Evolutionary conservation across 1,140 invertebrate species (phyloP), one percentile per base, ranked within the genome.

Genomic region (Dendroctonus valens): DNA sequence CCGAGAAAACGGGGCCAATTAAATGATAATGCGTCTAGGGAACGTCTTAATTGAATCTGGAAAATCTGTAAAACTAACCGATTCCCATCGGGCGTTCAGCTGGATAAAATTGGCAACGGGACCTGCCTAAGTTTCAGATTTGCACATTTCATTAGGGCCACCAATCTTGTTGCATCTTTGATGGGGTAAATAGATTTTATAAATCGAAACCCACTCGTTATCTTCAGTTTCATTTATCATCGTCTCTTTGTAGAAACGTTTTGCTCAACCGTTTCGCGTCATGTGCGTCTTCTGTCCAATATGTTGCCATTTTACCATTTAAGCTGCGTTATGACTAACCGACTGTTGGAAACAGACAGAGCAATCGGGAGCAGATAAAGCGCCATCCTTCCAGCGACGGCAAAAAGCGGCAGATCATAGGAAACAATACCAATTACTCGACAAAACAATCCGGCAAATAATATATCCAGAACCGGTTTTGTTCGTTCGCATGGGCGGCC

Each of bases 371-470:
- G 26, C 26, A 26, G 26, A 26, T 26, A 26, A 26, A 26, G 3
- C 26, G 26, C 26, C 26, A 26, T 39, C 9, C 37, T 11, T 39
- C 37, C 40, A 38, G 38, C 40, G n/a, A 7, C 52, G 37, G 26
- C 52, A 54, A 54, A 54, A 54, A 54, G 37, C 40, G 38, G 41
- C 12, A 26, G 41, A 49, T 38, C 12, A 14, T 37, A 46, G 57
- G 38, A 59, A 59, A 59, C 41, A 59, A 59, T 59, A 59, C 15
- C 52, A 54, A 54, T 59, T 59, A 59, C 11, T 5, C 37, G 42
- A 49, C 57, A 59, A 59, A 59, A 59, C 57, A 49, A 48, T 59
- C 41, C 41, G 7, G 57, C 37, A 59, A 59, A 59, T 59, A 59
- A 59, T 59, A 59, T 59, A 59, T 59, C 41, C 41, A 11, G 37